phyloP scores from a whole-genome alignment of 2,797 vertebrate species.

The Hemibagrus guttatus region DNA sequence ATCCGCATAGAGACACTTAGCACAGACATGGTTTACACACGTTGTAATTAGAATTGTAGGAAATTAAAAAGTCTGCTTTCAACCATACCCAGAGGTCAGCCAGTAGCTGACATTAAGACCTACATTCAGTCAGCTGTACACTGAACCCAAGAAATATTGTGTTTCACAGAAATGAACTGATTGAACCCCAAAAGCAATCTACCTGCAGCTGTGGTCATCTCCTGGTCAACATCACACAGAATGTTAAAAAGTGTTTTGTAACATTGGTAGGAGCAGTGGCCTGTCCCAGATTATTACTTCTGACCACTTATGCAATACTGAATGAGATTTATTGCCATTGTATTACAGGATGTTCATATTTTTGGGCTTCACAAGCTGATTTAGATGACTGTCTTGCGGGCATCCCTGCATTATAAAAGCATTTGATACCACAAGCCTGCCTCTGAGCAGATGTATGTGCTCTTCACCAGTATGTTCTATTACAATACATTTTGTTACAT shows the following conservation, averaged over 20 bases:
- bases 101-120: not conserved
- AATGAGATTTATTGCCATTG: conserved; percentile 26
- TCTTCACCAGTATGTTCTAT: not conserved
- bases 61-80: conserved; percentile 43
- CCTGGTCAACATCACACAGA: conserved; percentile 20
- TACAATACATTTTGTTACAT: not conserved
- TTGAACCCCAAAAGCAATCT: conserved; percentile 3
- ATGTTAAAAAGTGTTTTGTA: conserved; percentile 17
- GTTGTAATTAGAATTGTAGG: conserved; percentile 35
- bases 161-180: conserved; percentile 8
- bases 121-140: conserved; percentile 21
- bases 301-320: conserved; percentile 41
- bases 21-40: conserved; percentile 11
- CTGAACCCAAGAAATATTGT: conserved; percentile 21
- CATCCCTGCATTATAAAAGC: not conserved
- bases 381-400: not conserved
- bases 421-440: conserved; percentile 8
- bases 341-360: not conserved
- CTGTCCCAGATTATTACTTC: conserved; percentile 36
- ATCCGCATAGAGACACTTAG: conserved; percentile 34
- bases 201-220: conserved; percentile 27
- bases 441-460: not conserved
- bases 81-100: conserved; percentile 43
- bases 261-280: conserved; percentile 31
- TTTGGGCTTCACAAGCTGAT: not conserved